Percentiles rank a stretch among this genome's conserved stretches.
These are phyloP conservation scores for Gymnoscopelus braueri DNA, from an alignment of 2,797 vertebrate genomes.

Conservation along the genomic window DNA sequence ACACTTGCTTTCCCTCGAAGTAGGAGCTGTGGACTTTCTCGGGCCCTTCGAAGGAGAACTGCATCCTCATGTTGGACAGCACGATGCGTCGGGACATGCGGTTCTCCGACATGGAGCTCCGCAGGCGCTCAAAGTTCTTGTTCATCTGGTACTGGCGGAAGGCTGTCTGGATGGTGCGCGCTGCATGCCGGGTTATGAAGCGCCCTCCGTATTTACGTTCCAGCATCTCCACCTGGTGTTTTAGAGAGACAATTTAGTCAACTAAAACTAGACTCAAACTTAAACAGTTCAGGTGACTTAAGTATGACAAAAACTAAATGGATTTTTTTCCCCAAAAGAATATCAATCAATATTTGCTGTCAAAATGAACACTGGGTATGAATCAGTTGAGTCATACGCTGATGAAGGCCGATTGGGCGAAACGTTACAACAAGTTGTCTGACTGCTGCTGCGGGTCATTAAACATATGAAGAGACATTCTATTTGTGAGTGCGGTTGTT, in stretches of 20 bases:
- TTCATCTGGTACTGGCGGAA: constrained; percentile 99
- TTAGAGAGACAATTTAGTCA: constrained; percentile 7
- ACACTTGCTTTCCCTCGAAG: constrained; percentile 96
- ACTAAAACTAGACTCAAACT: too few relatives aligned
- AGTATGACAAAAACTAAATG: too few relatives aligned
- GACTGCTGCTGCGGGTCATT: too few relatives aligned
- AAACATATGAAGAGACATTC: too few relatives aligned
- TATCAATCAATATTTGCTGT: too few relatives aligned
- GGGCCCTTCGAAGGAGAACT: constrained; percentile 99
- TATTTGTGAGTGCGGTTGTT: too few relatives aligned
- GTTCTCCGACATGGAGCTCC: constrained; percentile 99
- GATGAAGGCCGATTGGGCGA: too few relatives aligned
- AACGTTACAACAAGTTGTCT: too few relatives aligned
- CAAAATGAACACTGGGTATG: too few relatives aligned
- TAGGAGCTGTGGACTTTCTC: constrained; percentile 98
- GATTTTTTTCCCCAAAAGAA: too few relatives aligned
- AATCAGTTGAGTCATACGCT: too few relatives aligned
- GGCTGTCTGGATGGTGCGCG: constrained; percentile 96
- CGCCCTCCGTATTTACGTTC: constrained; percentile 98
- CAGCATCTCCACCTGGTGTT: constrained; percentile 95
- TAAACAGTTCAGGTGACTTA: too few relatives aligned
- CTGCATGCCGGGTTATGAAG: constrained; percentile 97
- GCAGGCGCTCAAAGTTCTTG: constrained; percentile 96
- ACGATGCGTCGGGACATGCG: constrained; percentile 98
- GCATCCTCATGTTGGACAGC: constrained; percentile 99